Base-by-base conservation (phyloP, 2,113 vertebrate species). In the Oriolus oriolus region DNA sequence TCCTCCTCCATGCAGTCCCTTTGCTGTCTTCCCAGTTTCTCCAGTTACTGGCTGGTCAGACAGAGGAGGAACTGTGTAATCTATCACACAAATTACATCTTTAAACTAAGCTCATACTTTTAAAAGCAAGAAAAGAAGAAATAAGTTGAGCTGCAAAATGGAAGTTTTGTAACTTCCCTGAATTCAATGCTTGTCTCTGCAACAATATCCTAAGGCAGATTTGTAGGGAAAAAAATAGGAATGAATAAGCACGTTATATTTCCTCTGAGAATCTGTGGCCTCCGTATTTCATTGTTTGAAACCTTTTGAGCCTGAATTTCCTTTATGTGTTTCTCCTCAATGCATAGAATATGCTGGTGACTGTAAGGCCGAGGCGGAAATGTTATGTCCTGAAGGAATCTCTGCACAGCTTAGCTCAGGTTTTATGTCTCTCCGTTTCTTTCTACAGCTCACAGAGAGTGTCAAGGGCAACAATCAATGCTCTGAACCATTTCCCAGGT, bases 391-490 rank as follows among this genome's bases (percentile, higher is more conserved):
- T 63, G 77, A 79, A 74, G 2, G 9, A 83, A 83, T 57, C 44
- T 64, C 37, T 82, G 24, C 53, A 56, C 44, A 76, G 16, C 18
- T 79, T 65, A 75, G 41, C 22, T 87, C 22, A 52, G 47, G 44
- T 53, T 49, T 79, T 82, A 10, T 35, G 35, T 39, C 59, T 70
- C 50, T 33, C n/a, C 14, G 0, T 45, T 20, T 39, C 74, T 68
- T 79, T 45, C 60, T 49, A 16, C 11, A 53, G 74, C 45, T 87
- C 39, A 52, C 3, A 2, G 61, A 57, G 33, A 37, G 24, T 21
- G 27, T n/a, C 64, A 42, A 63, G 57, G 47, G 21, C 41, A 77
- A 30, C 0, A 0, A 52, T 50, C 47, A 63, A 12, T 0, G 1
- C 20, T 19, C 37, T 77, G 37, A 69, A 17, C 45, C 39, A 44